A percentile compares a stretch with the other conserved stretches of the same genome.
Evolutionary conservation across 2,113 vertebrate species (phyloP).

Genomic region (Anas platyrhynchos): DNA sequence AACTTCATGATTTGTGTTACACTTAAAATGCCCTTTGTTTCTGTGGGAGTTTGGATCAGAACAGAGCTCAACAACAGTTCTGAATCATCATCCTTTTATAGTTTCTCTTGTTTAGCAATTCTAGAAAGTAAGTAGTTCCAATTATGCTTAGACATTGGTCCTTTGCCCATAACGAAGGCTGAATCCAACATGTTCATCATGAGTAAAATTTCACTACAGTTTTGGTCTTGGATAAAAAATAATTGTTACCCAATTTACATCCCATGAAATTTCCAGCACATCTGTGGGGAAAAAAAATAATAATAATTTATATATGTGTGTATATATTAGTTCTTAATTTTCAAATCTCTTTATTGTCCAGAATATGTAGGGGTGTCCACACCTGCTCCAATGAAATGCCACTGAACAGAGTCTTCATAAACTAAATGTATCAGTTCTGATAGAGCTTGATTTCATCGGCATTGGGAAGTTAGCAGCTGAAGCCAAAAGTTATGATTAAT

Average conservation of each 20-base stretch:
- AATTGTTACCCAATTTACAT: background rate
- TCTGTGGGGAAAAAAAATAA: background rate
- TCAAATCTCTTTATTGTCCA: background rate
- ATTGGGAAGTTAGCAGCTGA: background rate
- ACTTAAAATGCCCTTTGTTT: background rate
- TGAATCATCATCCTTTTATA: background rate
- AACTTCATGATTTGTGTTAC: background rate
- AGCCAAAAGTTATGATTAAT: constrained; percentile 25
- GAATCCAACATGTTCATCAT: background rate
- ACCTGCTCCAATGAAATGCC: background rate
- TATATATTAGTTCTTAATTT: background rate
- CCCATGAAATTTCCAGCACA: background rate
- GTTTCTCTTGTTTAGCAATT: background rate
- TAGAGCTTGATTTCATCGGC: background rate
- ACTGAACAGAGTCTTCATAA: background rate
- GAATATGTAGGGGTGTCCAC: background rate
- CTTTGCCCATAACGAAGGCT: background rate
- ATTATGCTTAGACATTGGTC: background rate
- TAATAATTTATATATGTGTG: no score
- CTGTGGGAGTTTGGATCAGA: background rate
- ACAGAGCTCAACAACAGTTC: background rate
- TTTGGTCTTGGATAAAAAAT: constrained; percentile 1
- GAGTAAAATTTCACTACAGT: background rate
- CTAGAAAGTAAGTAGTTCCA: background rate
- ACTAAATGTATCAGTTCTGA: background rate